phyloP scores from a whole-genome alignment of 2,888 invertebrate species.

The Oligia fasciuncula region DNA sequence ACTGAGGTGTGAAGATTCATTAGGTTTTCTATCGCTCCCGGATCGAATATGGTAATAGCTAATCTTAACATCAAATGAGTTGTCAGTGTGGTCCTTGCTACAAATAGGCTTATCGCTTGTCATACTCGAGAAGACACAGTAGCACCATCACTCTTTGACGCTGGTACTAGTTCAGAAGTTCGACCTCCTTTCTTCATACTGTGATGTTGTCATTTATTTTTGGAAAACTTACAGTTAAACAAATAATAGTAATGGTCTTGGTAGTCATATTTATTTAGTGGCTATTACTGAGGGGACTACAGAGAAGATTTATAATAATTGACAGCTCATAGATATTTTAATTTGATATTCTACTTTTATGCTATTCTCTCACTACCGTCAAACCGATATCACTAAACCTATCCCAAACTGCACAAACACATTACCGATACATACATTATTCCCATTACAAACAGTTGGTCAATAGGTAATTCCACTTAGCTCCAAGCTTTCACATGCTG shows the following conservation, averaged over 20 bases:
- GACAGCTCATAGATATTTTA: neutral
- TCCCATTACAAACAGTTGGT: slow-evolving; percentile 56
- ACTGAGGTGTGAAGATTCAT: slow-evolving; percentile 44
- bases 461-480: slow-evolving; percentile 66
- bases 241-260: neutral
- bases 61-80: slow-evolving; percentile 39
- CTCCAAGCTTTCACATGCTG: slow-evolving; percentile 67
- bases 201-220: neutral
- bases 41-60: slow-evolving; percentile 31
- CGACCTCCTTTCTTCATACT: neutral
- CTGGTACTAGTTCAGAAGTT: neutral
- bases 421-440: slow-evolving; percentile 42
- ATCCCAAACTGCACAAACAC: slow-evolving; percentile 18
- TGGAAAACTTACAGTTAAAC: too few relatives aligned
- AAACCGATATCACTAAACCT: neutral
- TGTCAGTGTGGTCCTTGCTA: slow-evolving; percentile 30
- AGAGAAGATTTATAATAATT: neutral
- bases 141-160: neutral
- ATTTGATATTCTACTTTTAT: neutral
- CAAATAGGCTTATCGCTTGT: neutral
- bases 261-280: neutral
- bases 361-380: neutral
- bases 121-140: neutral
- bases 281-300: neutral
- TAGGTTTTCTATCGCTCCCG: slow-evolving; percentile 50